A percentile compares a stretch with the other conserved stretches of the same genome.
Conservation (phyloP, 2,797 vertebrate genomes). For the Pangasius mekongensis region DNA sequence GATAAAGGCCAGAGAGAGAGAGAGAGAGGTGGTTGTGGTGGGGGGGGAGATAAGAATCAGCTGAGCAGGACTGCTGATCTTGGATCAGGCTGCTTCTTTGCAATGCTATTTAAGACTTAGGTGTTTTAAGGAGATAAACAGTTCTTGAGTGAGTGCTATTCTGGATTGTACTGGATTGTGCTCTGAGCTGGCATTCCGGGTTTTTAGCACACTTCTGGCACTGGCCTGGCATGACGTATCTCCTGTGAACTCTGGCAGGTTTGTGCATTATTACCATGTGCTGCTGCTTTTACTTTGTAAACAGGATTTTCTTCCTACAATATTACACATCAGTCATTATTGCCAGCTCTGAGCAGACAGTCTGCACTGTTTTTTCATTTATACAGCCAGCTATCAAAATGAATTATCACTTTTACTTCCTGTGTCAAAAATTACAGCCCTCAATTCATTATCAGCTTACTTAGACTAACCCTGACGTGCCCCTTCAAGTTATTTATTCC, state of each 20-base stretch:
- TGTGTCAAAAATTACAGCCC: slow-evolving; percentile 9
- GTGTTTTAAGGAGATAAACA: slow-evolving; percentile 19
- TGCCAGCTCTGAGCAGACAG: neutral
- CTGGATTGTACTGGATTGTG: slow-evolving; percentile 6
- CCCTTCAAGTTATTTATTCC: neutral
- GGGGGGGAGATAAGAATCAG: neutral
- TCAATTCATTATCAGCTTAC: neutral
- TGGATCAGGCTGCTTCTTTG: slow-evolving; percentile 5
- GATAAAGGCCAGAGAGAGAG: slow-evolving; percentile 32
- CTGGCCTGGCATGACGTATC: slow-evolving; percentile 12
- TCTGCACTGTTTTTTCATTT: neutral
- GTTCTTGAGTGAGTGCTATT: slow-evolving; percentile 16
- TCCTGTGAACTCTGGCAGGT: slow-evolving; percentile 37
- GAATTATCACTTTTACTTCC: slow-evolving; percentile 15
- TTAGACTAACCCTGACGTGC: neutral
- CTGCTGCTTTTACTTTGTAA: slow-evolving; percentile 29
- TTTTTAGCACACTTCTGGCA: neutral
- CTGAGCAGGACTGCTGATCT: neutral
- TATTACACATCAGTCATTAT: neutral
- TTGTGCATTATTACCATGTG: slow-evolving; percentile 25
- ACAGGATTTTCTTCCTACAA: slow-evolving; percentile 2
- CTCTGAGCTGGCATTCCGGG: slow-evolving; percentile 25
- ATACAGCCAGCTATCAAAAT: slow-evolving; percentile 3
- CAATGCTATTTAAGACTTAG: neutral
- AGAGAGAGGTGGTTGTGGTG: neutral